Evolutionary conservation across 2,797 vertebrate genomes (phyloP).

Genomic region (Poeciliopsis gracilis): DNA sequence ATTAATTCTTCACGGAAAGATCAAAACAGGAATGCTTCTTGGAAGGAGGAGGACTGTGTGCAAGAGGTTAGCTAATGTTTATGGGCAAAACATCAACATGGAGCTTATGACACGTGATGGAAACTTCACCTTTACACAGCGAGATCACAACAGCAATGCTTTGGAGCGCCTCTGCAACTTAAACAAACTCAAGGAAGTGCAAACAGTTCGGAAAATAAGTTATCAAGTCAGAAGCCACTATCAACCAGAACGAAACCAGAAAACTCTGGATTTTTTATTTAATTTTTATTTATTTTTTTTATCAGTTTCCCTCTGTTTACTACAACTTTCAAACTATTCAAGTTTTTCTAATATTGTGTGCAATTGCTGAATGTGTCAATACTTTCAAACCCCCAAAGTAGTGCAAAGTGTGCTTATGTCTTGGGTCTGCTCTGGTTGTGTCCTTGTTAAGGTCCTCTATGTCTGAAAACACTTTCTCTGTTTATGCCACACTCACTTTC

Average conservation of each 20-base stretch:
- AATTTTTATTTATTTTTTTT: too few relatives aligned
- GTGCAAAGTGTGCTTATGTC: not conserved
- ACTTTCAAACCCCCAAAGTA: not conserved
- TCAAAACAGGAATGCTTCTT: not conserved
- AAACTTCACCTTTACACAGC: constrained; percentile 10
- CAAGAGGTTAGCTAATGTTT: constrained; percentile 30
- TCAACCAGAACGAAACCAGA: constrained; percentile 10
- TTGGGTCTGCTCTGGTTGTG: not conserved
- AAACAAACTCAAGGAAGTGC: not conserved
- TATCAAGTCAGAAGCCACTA: constrained; percentile 3
- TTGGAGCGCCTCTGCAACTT: not conserved
- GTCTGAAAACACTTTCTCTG: constrained; percentile 1
- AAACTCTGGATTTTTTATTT: not conserved
- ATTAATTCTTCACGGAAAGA: constrained; percentile 3
- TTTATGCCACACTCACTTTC: not conserved
- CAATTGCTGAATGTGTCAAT: not conserved
- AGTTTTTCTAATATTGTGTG: not conserved
- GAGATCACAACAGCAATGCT: not conserved
- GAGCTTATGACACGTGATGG: constrained; percentile 42
- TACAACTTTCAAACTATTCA: not conserved
- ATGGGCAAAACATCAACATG: constrained; percentile 44
- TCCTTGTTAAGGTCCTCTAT: constrained; percentile 5
- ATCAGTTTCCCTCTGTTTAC: not conserved
- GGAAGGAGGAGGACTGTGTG: constrained; percentile 6
- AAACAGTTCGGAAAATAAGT: not conserved